Conservation (phyloP, 2,113 vertebrate species). For the Amia ocellicauda region DNA sequence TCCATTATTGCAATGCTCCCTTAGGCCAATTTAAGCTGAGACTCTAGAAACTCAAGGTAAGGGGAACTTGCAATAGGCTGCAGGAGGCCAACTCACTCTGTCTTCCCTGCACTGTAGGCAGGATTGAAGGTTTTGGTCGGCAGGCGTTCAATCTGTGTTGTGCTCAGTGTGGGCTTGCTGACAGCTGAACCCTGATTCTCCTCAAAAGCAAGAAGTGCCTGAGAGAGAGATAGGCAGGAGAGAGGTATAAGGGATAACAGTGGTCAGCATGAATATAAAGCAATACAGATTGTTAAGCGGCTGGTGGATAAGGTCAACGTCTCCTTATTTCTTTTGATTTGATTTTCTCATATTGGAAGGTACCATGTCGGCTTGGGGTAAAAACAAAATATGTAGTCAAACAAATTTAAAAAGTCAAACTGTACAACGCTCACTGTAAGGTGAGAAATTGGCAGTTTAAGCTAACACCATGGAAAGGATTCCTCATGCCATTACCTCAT, state of each 20-base stretch:
- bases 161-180: slow-evolving; percentile 48
- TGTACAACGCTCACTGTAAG: too few species aligned
- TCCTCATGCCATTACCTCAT: slow-evolving; percentile 54
- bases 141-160: slow-evolving; percentile 56
- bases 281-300: too few species aligned
- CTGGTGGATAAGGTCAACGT: too few species aligned
- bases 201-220: slow-evolving; percentile 68
- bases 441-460: too few species aligned
- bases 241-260: neutral
- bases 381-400: neutral
- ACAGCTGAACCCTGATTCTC: slow-evolving; percentile 60
- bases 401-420: neutral
- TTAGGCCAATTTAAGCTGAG: too few species aligned
- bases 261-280: too few species aligned
- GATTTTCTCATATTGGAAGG: too few species aligned
- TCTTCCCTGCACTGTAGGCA: slow-evolving; percentile 41
- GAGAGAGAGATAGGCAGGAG: neutral
- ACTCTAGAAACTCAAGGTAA: too few species aligned
- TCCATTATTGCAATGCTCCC: too few species aligned
- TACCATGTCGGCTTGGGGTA: neutral
- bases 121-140: slow-evolving; percentile 57
- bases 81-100: slow-evolving; percentile 57
- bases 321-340: too few species aligned
- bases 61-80: too few species aligned
- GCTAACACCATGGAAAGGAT: too few species aligned